Base-by-base conservation (phyloP, 1,140 invertebrate species). In the Psix sp. region DNA sequence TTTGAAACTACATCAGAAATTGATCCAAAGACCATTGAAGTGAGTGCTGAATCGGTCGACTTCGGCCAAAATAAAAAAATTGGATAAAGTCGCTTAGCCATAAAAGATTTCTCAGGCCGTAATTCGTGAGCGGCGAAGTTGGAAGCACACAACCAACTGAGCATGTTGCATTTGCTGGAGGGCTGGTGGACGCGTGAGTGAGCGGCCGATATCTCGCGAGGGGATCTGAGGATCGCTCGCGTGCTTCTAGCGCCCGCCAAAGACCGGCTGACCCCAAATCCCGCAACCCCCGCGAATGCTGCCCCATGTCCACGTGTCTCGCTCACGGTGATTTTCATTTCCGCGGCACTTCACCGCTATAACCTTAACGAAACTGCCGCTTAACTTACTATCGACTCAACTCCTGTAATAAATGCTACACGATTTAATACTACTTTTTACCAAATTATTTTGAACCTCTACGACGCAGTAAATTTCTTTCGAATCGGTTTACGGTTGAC, bases 191-290 rank as follows among this genome's bases (percentile, higher is more conserved):
- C 82, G 82, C 84, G 82, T 85, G 83, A 85, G 84, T 84, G 83
- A 84, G 84, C 82, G 82, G 78, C 83, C 83, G 84, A 86, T 86
- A 86, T 85, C 85, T 85, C 77, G 74, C 78, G 79, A 83, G 84
- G 85, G 85, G 84, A 86, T 86, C 84, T 82, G 84, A 85, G 82
- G 82, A 86, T 86, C 84, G 85, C 77, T 86, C 83, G 85, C 85
- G 78, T 80, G 78, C 72, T 79, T 74, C 70, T 13, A 59, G 40
- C 54, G 40, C 38, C 59, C 54, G 38, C 71, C 52, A 68, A 65
- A 67, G 67, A 57, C 74, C 68, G 63, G 71, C 73, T 68, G 45
- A 56, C 71, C 59, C 71, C 67, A 65, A 65, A 68, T 48, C 67
- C 67, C 76, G 67, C 70, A 75, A 67, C 77, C 67, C 70, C 74